phyloP scores from a whole-genome alignment of 2,797 vertebrate species.

The Carapus acus region DNA sequence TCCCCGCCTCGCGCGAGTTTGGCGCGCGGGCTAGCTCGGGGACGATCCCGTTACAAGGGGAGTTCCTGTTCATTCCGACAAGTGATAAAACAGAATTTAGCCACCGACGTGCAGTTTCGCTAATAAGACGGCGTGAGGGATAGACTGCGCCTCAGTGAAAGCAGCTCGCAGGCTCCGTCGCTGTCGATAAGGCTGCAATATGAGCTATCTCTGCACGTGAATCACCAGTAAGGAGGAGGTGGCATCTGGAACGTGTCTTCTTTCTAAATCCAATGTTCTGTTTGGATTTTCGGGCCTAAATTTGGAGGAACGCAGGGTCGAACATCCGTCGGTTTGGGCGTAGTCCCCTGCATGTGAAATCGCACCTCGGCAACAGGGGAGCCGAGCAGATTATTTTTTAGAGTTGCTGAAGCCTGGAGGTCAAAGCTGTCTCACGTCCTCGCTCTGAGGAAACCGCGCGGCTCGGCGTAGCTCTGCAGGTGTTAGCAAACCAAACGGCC shows the following conservation, averaged over 20 bases:
- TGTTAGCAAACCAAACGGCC: background rate
- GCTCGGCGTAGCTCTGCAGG: background rate
- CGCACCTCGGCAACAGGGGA: background rate
- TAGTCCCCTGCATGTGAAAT: background rate
- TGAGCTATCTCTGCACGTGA: background rate
- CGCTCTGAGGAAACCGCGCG: background rate
- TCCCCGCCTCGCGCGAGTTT: slow-evolving; percentile 23
- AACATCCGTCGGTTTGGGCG: no score
- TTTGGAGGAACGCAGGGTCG: background rate
- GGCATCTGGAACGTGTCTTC: background rate
- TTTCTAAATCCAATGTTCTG: background rate
- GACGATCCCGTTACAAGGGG: slow-evolving; percentile 24
- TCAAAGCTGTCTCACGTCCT: background rate
- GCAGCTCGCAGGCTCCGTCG: background rate
- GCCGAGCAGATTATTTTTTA: background rate
- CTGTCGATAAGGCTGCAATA: slow-evolving; percentile 9
- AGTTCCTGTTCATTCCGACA: slow-evolving; percentile 36
- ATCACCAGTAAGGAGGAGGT: slow-evolving; percentile 5
- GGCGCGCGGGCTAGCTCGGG: slow-evolving; percentile 29
- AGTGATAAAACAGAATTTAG: slow-evolving; percentile 19
- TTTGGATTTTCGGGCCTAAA: background rate
- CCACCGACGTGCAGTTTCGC: slow-evolving; percentile 1
- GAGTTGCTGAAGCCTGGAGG: no score
- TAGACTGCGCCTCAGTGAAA: no score
- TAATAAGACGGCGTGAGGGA: background rate